Conservation (phyloP, 2,113 vertebrate species). For the Herpailurus yagouaroundi region DNA sequence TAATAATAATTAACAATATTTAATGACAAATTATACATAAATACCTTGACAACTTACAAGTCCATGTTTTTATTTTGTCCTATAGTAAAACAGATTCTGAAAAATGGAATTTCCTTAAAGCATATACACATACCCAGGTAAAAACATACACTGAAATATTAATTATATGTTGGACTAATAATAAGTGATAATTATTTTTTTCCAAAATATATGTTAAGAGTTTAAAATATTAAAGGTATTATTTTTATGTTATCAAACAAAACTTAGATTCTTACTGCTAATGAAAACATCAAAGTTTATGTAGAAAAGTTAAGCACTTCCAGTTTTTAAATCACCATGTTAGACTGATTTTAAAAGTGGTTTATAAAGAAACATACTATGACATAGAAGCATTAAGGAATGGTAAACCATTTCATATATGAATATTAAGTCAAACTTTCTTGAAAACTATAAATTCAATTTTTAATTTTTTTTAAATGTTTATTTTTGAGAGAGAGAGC, state of each 20-base stretch:
- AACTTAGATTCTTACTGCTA: neutral
- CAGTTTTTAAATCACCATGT: neutral
- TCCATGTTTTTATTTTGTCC: neutral
- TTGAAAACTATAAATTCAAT: constrained; percentile 51
- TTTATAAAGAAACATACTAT: neutral
- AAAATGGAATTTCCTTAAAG: neutral
- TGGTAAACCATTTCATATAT: neutral
- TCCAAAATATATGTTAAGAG: neutral
- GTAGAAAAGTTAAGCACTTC: neutral
- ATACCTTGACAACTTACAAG: neutral
- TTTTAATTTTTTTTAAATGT: constrained; percentile 62
- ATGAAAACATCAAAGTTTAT: neutral
- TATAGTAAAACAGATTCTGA: neutral
- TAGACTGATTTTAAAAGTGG: neutral
- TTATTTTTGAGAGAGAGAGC: too few relatives aligned
- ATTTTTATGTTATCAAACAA: neutral
- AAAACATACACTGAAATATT: neutral
- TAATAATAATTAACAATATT: neutral
- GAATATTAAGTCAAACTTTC: constrained; percentile 48
- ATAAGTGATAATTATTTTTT: neutral
- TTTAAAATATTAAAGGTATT: neutral
- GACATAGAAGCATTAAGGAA: neutral
- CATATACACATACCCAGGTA: neutral
- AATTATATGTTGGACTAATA: neutral
- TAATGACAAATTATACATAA: neutral